Percentiles rank a stretch among this genome's conserved stretches.
These are phyloP conservation scores for Hirtodrosophila alboralis DNA, from an alignment of 2,888 invertebrate species.

Conservation along the genomic window DNA sequence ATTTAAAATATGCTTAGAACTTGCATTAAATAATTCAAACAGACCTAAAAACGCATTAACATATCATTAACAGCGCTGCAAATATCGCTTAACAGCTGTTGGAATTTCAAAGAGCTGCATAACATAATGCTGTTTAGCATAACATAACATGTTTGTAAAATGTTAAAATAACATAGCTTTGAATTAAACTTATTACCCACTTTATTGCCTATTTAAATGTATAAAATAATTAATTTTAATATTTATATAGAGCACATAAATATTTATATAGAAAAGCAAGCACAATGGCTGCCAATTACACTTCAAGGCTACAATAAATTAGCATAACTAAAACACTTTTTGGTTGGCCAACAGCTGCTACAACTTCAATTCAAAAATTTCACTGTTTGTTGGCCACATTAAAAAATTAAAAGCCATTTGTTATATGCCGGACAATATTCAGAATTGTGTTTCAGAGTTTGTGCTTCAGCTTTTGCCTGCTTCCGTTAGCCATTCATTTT, in stretches of 20 bases:
- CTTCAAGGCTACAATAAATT: slow-evolving; percentile 18
- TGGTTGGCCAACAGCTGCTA: slow-evolving; percentile 9
- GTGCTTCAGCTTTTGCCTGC: slow-evolving; percentile 13
- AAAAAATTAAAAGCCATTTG: slow-evolving; percentile 45
- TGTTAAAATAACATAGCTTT: too few relatives aligned
- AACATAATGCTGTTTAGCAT: too few relatives aligned
- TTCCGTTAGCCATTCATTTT: slow-evolving; percentile 19
- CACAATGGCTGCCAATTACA: slow-evolving; percentile 24
- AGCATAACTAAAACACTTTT: slow-evolving; percentile 14
- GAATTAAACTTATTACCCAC: too few relatives aligned
- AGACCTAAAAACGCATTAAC: too few relatives aligned
- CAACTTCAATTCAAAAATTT: slow-evolving; percentile 12
- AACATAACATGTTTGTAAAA: too few relatives aligned
- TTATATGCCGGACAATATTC: slow-evolving; percentile 28
- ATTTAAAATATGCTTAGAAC: too few relatives aligned
- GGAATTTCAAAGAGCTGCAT: too few relatives aligned
- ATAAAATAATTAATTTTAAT: too few relatives aligned
- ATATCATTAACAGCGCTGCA: too few relatives aligned
- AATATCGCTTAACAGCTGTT: too few relatives aligned
- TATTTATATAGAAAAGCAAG: neutral
- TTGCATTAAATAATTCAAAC: too few relatives aligned
- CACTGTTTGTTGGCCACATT: slow-evolving; percentile 12
- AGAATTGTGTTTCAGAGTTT: slow-evolving; percentile 9
- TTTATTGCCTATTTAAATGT: too few relatives aligned
- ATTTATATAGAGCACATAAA: neutral